A percentile compares a stretch with the other conserved stretches of the same genome.
Evolutionary conservation across 2,113 vertebrate genomes (phyloP).

Genomic region (Platichthys flesus): DNA sequence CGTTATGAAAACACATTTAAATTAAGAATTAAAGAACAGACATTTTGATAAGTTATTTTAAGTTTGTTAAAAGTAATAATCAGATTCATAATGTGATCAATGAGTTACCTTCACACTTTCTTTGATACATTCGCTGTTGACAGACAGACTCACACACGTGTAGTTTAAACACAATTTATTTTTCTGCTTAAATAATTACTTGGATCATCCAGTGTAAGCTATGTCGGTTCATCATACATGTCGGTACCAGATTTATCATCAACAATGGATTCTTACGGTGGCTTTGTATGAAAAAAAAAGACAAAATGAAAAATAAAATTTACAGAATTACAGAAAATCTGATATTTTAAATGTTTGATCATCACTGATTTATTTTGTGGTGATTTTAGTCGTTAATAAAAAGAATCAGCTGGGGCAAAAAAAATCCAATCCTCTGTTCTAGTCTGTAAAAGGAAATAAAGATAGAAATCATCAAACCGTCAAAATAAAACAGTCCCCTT

Average conservation of each 20-base stretch:
- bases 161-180: conserved; percentile 99
- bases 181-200: conserved; percentile 99
- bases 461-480: conserved; percentile 87
- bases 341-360: conserved; percentile 34
- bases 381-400: conserved; percentile 39
- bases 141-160: conserved; percentile 20
- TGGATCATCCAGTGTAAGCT: conserved; percentile 98
- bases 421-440: conserved; percentile 47
- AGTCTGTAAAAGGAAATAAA: conserved; percentile 50
- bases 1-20: no score
- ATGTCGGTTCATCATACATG: conserved; percentile 91
- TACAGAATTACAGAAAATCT: conserved; percentile 49
- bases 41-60: no score
- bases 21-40: no score
- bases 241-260: conserved; percentile 91
- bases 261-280: conserved; percentile 84
- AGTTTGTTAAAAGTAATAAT: no score
- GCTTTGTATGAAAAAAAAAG: conserved; percentile 86
- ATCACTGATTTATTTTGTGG: conserved; percentile 30
- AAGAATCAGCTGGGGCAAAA: conserved; percentile 69
- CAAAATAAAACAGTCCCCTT: conserved; percentile 87
- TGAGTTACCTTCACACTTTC: no score
- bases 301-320: conserved; percentile 71
- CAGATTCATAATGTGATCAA: no score
- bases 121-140: no score